Conservation (phyloP, 2,888 invertebrate genomes). For the Lithophane socia region DNA sequence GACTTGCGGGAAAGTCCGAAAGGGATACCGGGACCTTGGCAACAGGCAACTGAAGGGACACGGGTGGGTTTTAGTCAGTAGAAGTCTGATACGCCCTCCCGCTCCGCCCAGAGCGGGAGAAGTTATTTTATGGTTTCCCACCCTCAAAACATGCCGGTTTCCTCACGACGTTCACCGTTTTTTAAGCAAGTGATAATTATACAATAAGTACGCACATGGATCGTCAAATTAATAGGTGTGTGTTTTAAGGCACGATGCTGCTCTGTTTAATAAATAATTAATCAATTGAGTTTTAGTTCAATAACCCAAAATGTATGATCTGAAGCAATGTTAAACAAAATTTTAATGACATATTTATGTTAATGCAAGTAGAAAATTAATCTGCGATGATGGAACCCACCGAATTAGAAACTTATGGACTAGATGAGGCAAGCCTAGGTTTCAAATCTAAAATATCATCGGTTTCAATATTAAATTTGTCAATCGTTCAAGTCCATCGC, state of each 20-base stretch:
- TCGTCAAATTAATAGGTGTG: too few relatives aligned
- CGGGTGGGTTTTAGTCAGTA: too few relatives aligned
- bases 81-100: too few relatives aligned
- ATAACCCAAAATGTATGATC: conserved; percentile 12
- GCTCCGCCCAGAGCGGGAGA: too few relatives aligned
- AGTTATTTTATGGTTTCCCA: too few relatives aligned
- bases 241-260: not conserved
- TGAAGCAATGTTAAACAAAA: not conserved
- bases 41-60: too few relatives aligned
- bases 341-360: not conserved
- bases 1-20: too few relatives aligned
- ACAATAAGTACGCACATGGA: too few relatives aligned
- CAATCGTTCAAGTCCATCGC: conserved; percentile 42
- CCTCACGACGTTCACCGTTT: too few relatives aligned
- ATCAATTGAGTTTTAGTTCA: conserved; percentile 24
- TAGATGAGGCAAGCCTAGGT: conserved; percentile 13
- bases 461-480: conserved; percentile 43
- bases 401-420: conserved; percentile 18
- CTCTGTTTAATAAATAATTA: not conserved
- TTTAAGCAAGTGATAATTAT: too few relatives aligned
- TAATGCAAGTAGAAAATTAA: not conserved
- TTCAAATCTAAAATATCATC: conserved; percentile 29
- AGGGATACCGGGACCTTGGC: too few relatives aligned
- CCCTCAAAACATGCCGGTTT: too few relatives aligned
- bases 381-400: not conserved